phyloP scores from a whole-genome alignment of 2,113 vertebrate genomes.

The Ptilonorhynchus violaceus region DNA sequence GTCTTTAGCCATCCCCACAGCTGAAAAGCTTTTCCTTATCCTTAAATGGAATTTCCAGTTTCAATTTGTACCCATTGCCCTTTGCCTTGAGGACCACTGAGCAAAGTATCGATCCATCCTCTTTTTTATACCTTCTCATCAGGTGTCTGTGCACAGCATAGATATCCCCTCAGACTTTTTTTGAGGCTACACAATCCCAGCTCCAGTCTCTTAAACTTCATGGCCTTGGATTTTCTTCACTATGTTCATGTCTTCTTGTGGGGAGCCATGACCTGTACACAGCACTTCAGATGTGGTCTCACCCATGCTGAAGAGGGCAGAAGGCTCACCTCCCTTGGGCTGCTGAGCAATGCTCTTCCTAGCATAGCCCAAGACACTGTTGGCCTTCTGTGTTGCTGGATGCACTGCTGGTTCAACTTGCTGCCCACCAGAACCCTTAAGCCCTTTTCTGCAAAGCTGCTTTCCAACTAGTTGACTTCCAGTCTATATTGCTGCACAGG shows the following conservation, averaged over 20 bases:
- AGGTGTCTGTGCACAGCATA: background rate
- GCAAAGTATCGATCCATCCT: background rate
- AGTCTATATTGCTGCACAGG: background rate
- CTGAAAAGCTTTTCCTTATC: background rate
- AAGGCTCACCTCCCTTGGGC: background rate
- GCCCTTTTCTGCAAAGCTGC: background rate
- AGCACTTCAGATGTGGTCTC: background rate
- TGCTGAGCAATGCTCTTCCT: background rate
- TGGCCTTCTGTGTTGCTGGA: background rate
- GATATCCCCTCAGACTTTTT: background rate
- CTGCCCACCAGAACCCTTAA: background rate
- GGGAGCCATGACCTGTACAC: background rate
- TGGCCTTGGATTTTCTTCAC: background rate
- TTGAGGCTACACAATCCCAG: background rate
- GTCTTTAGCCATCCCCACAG: background rate
- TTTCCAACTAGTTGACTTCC: background rate
- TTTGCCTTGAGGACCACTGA: background rate
- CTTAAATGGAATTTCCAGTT: background rate
- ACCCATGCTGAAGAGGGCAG: background rate
- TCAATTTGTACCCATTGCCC: background rate
- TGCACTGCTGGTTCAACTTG: fast-evolving
- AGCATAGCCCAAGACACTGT: background rate
- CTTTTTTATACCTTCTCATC: background rate
- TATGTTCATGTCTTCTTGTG: background rate
- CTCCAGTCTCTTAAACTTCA: background rate